These are phyloP conservation scores for Chirona hameri DNA, from an alignment of 2,888 invertebrate genomes.

Conservation along the genomic window DNA sequence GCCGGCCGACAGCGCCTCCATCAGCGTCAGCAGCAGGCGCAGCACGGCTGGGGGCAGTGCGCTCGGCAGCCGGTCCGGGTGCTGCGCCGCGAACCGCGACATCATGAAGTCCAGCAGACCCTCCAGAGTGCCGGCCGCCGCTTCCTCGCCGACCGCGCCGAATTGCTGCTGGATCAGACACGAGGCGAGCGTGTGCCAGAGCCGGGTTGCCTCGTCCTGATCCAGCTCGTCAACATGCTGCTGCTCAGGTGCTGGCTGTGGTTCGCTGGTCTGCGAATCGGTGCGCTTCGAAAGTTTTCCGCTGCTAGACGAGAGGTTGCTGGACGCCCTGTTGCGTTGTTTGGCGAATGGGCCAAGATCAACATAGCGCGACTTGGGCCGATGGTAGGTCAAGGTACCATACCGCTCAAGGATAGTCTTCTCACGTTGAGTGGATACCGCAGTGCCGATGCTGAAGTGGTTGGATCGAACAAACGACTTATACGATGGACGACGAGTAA, in stretches of 20 bases:
- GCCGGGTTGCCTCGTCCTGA: no score
- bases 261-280: neutral
- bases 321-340: neutral
- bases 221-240: neutral
- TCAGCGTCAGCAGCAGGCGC: neutral
- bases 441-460: neutral
- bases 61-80: neutral
- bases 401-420: neutral
- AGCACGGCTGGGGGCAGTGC: neutral
- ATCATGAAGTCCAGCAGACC: neutral
- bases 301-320: neutral
- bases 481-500: neutral
- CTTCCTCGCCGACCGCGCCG: neutral
- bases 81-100: neutral
- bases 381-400: neutral
- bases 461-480: neutral
- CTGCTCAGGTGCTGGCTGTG: neutral
- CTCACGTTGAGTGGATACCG: neutral
- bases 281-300: neutral
- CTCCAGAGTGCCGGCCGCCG: neutral
- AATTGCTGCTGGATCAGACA: neutral
- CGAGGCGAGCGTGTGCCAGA: neutral
- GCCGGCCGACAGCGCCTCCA: neutral
- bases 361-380: neutral
- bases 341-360: no score